Conservation (phyloP, 2,888 invertebrate genomes). For the Luperina testacea region DNA sequence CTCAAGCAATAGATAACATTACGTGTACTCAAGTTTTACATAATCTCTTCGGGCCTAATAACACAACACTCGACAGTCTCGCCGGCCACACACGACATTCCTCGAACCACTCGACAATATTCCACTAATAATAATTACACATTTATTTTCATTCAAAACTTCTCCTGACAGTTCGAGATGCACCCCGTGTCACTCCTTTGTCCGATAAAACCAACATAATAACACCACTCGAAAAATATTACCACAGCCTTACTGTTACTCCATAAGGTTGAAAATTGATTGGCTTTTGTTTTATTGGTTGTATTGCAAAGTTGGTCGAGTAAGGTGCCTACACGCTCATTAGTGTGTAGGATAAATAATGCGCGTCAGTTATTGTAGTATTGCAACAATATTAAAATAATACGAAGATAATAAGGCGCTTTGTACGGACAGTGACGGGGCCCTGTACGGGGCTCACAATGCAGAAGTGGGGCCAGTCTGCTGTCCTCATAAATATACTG, state of each 20-base stretch:
- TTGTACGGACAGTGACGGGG: constrained; percentile 70
- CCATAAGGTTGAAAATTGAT: constrained; percentile 69
- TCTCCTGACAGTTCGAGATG: constrained; percentile 83
- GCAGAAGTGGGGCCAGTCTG: constrained; percentile 35
- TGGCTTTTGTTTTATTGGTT: constrained; percentile 31
- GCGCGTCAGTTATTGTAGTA: constrained; percentile 80
- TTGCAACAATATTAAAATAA: constrained; percentile 89
- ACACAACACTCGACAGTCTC: constrained; percentile 73
- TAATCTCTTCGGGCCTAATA: constrained; percentile 76
- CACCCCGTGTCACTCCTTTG: constrained; percentile 86
- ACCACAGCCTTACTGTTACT: constrained; percentile 31
- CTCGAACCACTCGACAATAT: constrained; percentile 78
- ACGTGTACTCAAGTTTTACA: constrained; percentile 42
- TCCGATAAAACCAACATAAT: constrained; percentile 69
- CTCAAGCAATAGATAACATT: constrained; percentile 37
- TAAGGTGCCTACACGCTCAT: constrained; percentile 88
- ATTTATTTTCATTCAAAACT: constrained; percentile 88
- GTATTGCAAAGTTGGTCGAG: constrained; percentile 68
- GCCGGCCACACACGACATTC: constrained; percentile 80
- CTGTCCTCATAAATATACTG: constrained; percentile 14
- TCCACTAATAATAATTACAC: constrained; percentile 85
- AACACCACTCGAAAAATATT: constrained; percentile 27
- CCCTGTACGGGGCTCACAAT: constrained; percentile 43
- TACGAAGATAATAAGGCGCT: constrained; percentile 85
- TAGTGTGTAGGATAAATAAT: constrained; percentile 85